These are phyloP conservation scores for Phalloptychus januarius DNA, from an alignment of 2,797 vertebrate genomes.

Conservation along the genomic window DNA sequence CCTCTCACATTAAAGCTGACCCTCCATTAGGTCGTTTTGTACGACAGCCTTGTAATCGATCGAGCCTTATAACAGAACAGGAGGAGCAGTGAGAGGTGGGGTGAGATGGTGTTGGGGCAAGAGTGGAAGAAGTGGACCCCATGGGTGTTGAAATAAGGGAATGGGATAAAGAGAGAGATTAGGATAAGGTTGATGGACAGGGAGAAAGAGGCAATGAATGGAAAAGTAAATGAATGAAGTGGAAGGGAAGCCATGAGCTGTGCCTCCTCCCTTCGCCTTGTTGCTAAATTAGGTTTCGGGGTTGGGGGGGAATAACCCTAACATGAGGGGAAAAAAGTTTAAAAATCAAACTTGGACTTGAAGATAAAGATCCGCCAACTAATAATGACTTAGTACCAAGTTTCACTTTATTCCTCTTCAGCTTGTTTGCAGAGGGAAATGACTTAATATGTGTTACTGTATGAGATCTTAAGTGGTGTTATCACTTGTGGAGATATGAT, in stretches of 20 bases:
- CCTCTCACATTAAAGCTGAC: constrained; percentile 92
- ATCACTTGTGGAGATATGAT: constrained; percentile 79
- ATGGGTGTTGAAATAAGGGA: constrained; percentile 61
- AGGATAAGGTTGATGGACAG: constrained; percentile 75
- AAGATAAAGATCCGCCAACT: constrained; percentile 62
- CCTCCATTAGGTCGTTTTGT: constrained; percentile 91
- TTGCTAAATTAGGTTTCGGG: constrained; percentile 51
- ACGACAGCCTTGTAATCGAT: constrained; percentile 89
- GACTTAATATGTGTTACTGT: constrained; percentile 81
- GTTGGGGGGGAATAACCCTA: constrained; percentile 35
- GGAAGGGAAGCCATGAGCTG: constrained; percentile 63
- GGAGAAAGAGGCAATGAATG: constrained; percentile 77
- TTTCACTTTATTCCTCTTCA: constrained; percentile 50
- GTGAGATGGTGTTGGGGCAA: constrained; percentile 42
- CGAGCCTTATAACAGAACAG: constrained; percentile 80
- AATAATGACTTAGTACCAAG: constrained; percentile 46
- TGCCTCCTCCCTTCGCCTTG: constrained; percentile 45
- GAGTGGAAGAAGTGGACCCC: constrained; percentile 57
- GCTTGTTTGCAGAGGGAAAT: constrained; percentile 80
- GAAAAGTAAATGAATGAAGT: constrained; percentile 70
- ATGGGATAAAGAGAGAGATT: constrained; percentile 75
- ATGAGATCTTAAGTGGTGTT: constrained; percentile 80
- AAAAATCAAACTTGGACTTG: constrained; percentile 41
- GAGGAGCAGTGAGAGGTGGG: constrained; percentile 51
- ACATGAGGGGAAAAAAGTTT: constrained; percentile 27